phyloP scores from a whole-genome alignment of 2,888 invertebrate species.

The Tipula vernalis region DNA sequence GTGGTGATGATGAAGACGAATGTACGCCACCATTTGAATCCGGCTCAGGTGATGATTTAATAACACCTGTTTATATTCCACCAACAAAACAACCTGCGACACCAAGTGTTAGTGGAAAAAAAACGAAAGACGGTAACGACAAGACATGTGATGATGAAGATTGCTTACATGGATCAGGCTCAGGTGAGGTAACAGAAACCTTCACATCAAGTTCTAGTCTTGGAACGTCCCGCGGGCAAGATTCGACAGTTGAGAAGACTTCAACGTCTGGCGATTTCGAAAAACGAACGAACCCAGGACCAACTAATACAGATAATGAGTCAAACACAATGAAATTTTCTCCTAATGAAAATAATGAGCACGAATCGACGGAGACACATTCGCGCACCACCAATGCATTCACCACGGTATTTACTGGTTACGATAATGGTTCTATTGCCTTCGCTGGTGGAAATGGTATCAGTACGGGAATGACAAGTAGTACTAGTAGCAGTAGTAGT shows the following conservation, averaged over 20 bases:
- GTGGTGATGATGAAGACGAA: constrained; percentile 85
- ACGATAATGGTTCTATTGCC: constrained; percentile 17
- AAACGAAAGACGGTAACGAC: constrained; percentile 23
- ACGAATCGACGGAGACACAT: constrained; percentile 33
- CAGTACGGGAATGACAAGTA: constrained; percentile 17
- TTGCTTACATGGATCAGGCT: constrained; percentile 70
- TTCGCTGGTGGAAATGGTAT: background rate
- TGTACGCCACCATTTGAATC: constrained; percentile 73
- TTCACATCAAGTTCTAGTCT: constrained; percentile 36
- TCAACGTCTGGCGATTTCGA: constrained; percentile 12
- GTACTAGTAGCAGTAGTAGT: constrained; percentile 10
- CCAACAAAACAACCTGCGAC: constrained; percentile 60
- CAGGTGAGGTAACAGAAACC: constrained; percentile 57
- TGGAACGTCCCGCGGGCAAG: constrained; percentile 36
- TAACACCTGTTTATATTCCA: constrained; percentile 84
- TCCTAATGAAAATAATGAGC: too few species aligned
- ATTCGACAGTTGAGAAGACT: constrained; percentile 23
- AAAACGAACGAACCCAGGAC: constrained; percentile 7
- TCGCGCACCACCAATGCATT: constrained; percentile 23
- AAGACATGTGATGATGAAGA: constrained; percentile 76
- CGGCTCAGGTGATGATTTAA: constrained; percentile 80
- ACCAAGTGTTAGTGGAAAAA: constrained; percentile 25
- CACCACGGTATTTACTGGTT: constrained; percentile 21
- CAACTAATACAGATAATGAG: background rate
- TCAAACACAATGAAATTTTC: too few species aligned